These are phyloP conservation scores for Pegoplata infirma DNA, from an alignment of 2,888 invertebrate species.

Conservation along the genomic window DNA sequence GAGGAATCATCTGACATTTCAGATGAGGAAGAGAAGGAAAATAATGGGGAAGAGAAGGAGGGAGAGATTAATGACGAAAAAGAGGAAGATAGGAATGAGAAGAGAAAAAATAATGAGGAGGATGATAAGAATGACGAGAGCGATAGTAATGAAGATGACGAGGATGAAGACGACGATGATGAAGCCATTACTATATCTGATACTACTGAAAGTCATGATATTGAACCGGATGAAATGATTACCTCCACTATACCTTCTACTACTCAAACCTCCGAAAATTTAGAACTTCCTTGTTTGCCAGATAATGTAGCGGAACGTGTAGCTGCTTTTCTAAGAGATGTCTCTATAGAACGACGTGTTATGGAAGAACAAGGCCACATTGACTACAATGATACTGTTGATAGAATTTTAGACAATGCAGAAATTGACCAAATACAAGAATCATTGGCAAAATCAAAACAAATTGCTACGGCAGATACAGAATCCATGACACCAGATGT, in stretches of 20 bases:
- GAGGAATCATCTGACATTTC: conserved; percentile 61
- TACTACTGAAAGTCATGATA: conserved; percentile 36
- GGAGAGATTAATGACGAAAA: not conserved
- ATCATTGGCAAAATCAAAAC: conserved; percentile 21
- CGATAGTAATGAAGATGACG: not conserved
- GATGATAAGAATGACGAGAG: conserved; percentile 11
- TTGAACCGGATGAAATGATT: conserved; percentile 43
- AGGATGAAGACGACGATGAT: conserved; percentile 37
- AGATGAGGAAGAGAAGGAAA: conserved; percentile 49
- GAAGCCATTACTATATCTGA: conserved; percentile 66
- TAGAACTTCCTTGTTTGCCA: conserved; percentile 38
- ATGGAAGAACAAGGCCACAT: conserved; percentile 36
- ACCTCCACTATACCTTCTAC: conserved; percentile 61
- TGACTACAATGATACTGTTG: conserved; percentile 31
- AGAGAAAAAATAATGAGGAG: not conserved
- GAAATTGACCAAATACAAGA: conserved; percentile 24
- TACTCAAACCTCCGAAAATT: conserved; percentile 36
- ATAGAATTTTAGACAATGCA: conserved; percentile 38
- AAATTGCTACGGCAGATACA: conserved; percentile 69
- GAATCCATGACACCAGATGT: conserved; percentile 70
- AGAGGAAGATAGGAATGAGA: not conserved
- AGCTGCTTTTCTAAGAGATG: conserved; percentile 74
- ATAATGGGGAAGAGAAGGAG: conserved; percentile 1
- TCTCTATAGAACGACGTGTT: conserved; percentile 67
- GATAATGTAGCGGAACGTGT: conserved; percentile 70